phyloP scores from a whole-genome alignment of 2,888 invertebrate genomes.

The Apodemia zela region DNA sequence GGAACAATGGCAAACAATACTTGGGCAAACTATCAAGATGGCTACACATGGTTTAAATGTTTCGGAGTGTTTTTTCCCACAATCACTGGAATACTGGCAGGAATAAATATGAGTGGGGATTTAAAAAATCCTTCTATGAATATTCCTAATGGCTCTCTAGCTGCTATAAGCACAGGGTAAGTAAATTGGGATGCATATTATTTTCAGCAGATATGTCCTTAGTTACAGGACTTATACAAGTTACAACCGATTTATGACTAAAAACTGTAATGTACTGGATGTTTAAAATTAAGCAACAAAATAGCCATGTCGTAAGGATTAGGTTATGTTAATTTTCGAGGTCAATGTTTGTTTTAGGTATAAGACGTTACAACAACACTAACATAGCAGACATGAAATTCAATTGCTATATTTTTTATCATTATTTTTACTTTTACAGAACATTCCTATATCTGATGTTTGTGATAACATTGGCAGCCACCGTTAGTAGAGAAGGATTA shows the following conservation, averaged over 20 bases:
- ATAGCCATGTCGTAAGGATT: too few species aligned
- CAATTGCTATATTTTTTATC: too few species aligned
- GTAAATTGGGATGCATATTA: slow-evolving; percentile 13
- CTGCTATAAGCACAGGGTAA: slow-evolving; percentile 94
- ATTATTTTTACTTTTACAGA: slow-evolving; percentile 57
- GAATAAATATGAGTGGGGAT: slow-evolving; percentile 99
- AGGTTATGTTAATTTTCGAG: too few species aligned
- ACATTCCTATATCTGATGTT: slow-evolving; percentile 94
- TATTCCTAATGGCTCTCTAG: slow-evolving; percentile 96
- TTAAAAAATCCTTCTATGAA: slow-evolving; percentile 93
- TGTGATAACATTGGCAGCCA: slow-evolving; percentile 93
- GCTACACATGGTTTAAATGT: slow-evolving; percentile 96
- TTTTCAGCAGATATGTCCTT: too few species aligned
- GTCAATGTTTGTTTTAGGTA: too few species aligned
- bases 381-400: too few species aligned
- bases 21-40: slow-evolving; percentile 87
- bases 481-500: slow-evolving; percentile 87
- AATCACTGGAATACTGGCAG: slow-evolving; percentile 97
- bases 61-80: slow-evolving; percentile 99
- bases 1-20: slow-evolving; percentile 90
- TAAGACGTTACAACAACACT: too few species aligned
- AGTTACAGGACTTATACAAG: too few species aligned
- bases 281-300: too few species aligned
- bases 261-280: too few species aligned
- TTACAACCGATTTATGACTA: too few species aligned